These are phyloP conservation scores for Varroa destructor DNA, from an alignment of 1,140 invertebrate species.

Conservation along the genomic window DNA sequence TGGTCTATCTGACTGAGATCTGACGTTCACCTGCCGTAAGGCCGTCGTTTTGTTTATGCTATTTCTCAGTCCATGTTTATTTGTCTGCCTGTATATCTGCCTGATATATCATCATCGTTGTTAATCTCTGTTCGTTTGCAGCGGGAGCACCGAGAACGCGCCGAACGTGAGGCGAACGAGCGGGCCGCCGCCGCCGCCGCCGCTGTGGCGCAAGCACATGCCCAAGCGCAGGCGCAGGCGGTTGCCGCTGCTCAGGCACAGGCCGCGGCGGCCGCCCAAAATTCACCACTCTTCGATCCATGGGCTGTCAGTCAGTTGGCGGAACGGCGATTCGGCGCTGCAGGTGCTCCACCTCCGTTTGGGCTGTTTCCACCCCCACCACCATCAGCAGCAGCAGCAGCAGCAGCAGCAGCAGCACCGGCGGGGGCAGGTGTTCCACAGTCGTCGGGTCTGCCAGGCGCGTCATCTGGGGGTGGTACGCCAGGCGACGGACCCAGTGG, in stretches of 20 bases:
- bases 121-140: background rate
- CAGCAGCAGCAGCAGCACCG: conserved; percentile 37
- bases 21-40: too few species aligned
- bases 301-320: conserved; percentile 32
- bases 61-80: too few species aligned
- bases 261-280: background rate
- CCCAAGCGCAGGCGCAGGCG: background rate
- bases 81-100: too few species aligned
- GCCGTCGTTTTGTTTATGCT: too few species aligned
- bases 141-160: conserved; percentile 8
- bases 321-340: conserved; percentile 31
- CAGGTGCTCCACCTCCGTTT: conserved; percentile 27
- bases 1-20: too few species aligned
- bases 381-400: conserved; percentile 30
- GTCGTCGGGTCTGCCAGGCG: conserved; percentile 38
- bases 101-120: background rate
- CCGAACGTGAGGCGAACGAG: conserved; percentile 13
- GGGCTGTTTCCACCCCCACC: conserved; percentile 32
- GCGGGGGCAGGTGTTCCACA: conserved; percentile 30
- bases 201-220: background rate
- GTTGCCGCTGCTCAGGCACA: conserved; percentile 17
- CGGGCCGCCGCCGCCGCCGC: conserved; percentile 27
- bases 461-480: conserved; percentile 48
- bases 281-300: conserved; percentile 1
- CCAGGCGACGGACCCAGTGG: conserved; percentile 51